Evolutionary conservation across 37 sponge, comb jelly and placozoan species (phyloP), one percentile per base, ranked within the genome.

Genomic region (Geodia barretti): DNA sequence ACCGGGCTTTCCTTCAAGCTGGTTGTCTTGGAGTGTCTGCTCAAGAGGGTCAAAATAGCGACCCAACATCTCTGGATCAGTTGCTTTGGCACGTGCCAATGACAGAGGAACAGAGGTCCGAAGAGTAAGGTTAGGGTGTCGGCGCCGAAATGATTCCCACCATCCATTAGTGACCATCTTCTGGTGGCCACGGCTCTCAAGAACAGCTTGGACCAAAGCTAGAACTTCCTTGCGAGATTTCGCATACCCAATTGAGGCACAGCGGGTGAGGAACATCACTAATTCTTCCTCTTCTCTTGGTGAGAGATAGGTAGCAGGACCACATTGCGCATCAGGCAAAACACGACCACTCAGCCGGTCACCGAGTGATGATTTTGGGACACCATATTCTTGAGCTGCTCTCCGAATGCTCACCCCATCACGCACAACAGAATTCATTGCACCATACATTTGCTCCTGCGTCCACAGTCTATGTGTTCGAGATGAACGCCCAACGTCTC

Each of bases 21-120:
- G 73, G 70, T 85, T 69, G 7, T 37, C 79, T 21, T 33, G 39
- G 3, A 85, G 39, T 3, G 74, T 60, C 28, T 76, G 39, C 54
- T 85, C 74, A 26, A 85, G 64, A 41, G 80, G 23, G 64, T 85
- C 79, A 68, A 69, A 85, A 47, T 85, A 85, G 7, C 31, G n/a
- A 21, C 68, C 9, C 4, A 85, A 34, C 3, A 85, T 32, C 24
- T 79, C 68, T 34, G 77, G 69, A 41, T 83, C 38, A n/a, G 70
- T 66, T 40, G 54, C 68, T n/a, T 25, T 59, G 8, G 77, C 68
- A 29, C 77, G 11, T n/a, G 70, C 84, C 3, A 32, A 28, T 36
- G 77, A 83, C 25, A 83, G 36, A 23, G 68, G 36, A n/a, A 21
- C 62, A 34, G 42, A 64, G 40, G 61, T 59, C 8, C 74, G 36